Conservation (phyloP, 2,113 vertebrate species). For the Indicator maculatus region DNA sequence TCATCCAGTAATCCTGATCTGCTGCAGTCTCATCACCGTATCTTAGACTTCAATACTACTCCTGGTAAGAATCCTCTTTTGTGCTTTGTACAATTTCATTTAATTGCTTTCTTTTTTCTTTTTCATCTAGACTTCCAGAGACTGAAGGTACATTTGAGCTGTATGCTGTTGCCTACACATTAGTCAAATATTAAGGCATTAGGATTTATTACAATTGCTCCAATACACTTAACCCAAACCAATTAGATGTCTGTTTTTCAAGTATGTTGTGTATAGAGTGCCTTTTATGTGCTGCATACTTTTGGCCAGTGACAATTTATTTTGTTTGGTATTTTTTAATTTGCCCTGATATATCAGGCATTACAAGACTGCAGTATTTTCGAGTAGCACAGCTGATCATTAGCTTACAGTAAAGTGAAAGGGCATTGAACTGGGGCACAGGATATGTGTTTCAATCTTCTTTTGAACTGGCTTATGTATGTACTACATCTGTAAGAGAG, state of each 20-base stretch:
- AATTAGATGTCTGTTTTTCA: background rate
- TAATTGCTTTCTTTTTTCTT: background rate
- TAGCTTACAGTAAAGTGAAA: background rate
- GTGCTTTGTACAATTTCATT: background rate
- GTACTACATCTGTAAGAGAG: background rate
- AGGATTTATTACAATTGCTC: background rate
- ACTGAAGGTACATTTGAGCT: background rate
- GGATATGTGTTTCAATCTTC: background rate
- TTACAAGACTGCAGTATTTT: background rate
- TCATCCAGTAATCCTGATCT: conserved; percentile 97
- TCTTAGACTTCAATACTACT: conserved; percentile 94
- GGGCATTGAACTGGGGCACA: background rate
- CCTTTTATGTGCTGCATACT: background rate
- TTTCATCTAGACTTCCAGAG: background rate
- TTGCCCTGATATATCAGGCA: background rate
- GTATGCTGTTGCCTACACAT: background rate
- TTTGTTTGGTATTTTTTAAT: background rate
- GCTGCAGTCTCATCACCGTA: conserved; percentile 95
- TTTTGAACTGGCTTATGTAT: background rate
- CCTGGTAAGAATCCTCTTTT: conserved; percentile 79
- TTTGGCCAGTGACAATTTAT: background rate
- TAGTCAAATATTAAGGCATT: background rate
- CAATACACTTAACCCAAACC: background rate
- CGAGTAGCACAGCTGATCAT: background rate
- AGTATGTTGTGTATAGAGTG: background rate